A percentile compares a stretch with the other conserved stretches of the same genome.
Conservation (phyloP, 2,888 invertebrate species). For the Drosophila bunnanda region DNA sequence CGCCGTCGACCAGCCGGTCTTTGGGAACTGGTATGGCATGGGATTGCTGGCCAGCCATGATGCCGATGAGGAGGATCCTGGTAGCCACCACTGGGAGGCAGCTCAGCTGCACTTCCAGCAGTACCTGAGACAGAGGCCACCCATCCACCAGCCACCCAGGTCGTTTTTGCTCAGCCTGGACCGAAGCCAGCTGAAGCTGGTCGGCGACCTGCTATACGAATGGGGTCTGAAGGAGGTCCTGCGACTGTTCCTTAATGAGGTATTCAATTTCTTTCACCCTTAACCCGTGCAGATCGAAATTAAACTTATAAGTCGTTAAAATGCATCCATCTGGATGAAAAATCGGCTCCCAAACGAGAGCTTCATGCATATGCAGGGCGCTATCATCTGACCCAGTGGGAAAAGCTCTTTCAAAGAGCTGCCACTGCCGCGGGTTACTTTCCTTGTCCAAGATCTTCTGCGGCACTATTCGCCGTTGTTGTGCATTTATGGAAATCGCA, state of each 20-base stretch:
- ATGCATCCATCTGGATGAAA: neutral
- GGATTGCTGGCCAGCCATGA: neutral
- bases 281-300: slow-evolving; percentile 7
- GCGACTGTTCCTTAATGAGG: slow-evolving; percentile 17
- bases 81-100: slow-evolving; percentile 17
- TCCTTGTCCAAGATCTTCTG: slow-evolving; percentile 53
- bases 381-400: slow-evolving; percentile 7
- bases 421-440: slow-evolving; percentile 31
- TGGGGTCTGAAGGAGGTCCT: slow-evolving; percentile 8
- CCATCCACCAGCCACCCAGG: neutral
- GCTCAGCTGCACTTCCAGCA: slow-evolving; percentile 31
- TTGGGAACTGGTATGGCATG: slow-evolving; percentile 13
- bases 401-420: slow-evolving; percentile 10
- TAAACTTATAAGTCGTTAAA: slow-evolving; percentile 19
- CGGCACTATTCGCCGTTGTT: slow-evolving; percentile 49
- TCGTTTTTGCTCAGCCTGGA: slow-evolving; percentile 1
- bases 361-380: slow-evolving; percentile 30
- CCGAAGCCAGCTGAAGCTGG: slow-evolving; percentile 1
- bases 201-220: slow-evolving; percentile 2
- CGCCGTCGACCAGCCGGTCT: neutral
- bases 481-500: slow-evolving; percentile 72
- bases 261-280: slow-evolving; percentile 5
- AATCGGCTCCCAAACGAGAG: neutral
- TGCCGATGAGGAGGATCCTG: neutral
- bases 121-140: slow-evolving; percentile 6